Base-by-base conservation (phyloP, 2,113 vertebrate genomes). In the Herpetotheres cachinnans region DNA sequence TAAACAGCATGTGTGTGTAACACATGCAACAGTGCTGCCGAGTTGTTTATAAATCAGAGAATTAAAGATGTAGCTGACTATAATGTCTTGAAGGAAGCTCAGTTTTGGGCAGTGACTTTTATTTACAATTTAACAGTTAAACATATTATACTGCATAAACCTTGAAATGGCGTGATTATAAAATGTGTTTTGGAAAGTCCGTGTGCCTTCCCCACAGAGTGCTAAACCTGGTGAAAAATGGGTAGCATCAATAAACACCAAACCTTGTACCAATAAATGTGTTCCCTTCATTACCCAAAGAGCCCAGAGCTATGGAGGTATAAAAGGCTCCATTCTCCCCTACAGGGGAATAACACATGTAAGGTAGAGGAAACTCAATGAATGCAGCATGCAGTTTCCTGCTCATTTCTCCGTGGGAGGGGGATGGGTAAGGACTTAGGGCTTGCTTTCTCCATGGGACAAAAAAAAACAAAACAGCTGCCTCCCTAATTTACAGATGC, bases 201-300 rank as follows among this genome's bases (percentile, higher is more conserved):
- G 42, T 93, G 84, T 92, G 95, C 97, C 97, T 97, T 98, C 98
- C 98, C 98, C 97, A 96, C 97, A 98, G 98, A 98, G 98, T 97
- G 98, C 97, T 98, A 98, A 98, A 98, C 96, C 96, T 97, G 86
- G 96, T 98, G 97, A 97, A 98, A 98, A 98, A 98, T 93, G 96
- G 97, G 97, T 98, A 98, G 95, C 95, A 97, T 98, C 98, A 98
- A 98, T 98, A 98, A 98, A 98, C 98, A 97, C 97, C 25, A 96
- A 94, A 90, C 89, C 95, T 97, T 97, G 95, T 96, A 95, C 97
- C 98, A 98, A 98, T 98, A 98, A 98, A 98, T 97, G 95, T 96
- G 96, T 94, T 98, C 97, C 97, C 96, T 98, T 98, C 98, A 97
- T 97, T 96, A 97, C 93, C 97, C 95, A 89, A 87, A 96, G 93